A percentile compares a stretch with the other conserved stretches of the same genome.
Evolutionary conservation across 2,888 invertebrate genomes (phyloP).

Genomic region (Nemapogon koenigi): DNA sequence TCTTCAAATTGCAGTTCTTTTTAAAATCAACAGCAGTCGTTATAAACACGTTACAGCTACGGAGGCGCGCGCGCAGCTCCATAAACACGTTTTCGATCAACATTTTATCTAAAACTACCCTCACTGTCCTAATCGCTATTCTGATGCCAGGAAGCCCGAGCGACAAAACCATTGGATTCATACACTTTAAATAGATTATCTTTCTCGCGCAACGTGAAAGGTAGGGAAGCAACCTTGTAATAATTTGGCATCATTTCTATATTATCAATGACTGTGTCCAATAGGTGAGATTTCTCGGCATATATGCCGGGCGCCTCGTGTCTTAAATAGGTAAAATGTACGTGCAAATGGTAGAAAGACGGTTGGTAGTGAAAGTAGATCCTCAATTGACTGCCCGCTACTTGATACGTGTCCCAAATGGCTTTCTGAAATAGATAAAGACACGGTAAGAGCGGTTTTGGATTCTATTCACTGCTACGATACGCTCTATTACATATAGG

Average conservation of each 20-base stretch:
- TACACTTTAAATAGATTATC: constrained; percentile 74
- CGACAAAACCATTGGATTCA: constrained; percentile 61
- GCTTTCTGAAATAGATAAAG: constrained; percentile 63
- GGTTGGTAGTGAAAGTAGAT: constrained; percentile 96
- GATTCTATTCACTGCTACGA: too few species aligned
- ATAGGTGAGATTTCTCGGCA: constrained; percentile 85
- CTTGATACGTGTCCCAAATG: constrained; percentile 77
- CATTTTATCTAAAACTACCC: constrained; percentile 32
- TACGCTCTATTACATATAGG: too few species aligned
- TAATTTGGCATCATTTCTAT: constrained; percentile 82
- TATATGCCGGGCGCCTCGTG: constrained; percentile 84
- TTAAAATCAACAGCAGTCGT: constrained; percentile 48
- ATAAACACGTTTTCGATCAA: constrained; percentile 59
- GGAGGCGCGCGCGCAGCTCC: constrained; percentile 65
- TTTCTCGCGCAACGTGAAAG: constrained; percentile 80
- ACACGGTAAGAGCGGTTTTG: neutral
- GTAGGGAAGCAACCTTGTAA: constrained; percentile 82
- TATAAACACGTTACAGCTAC: constrained; percentile 67
- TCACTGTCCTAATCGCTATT: neutral
- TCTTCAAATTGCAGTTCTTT: constrained; percentile 49
- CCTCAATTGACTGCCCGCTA: constrained; percentile 75
- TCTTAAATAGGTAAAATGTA: constrained; percentile 86
- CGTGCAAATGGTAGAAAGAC: constrained; percentile 94
- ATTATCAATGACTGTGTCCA: constrained; percentile 90
- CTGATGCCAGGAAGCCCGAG: constrained; percentile 27